Evolutionary conservation across 2,888 invertebrate species (phyloP), one percentile per base, ranked within the genome.

Genomic region (Morinoia aosen): DNA sequence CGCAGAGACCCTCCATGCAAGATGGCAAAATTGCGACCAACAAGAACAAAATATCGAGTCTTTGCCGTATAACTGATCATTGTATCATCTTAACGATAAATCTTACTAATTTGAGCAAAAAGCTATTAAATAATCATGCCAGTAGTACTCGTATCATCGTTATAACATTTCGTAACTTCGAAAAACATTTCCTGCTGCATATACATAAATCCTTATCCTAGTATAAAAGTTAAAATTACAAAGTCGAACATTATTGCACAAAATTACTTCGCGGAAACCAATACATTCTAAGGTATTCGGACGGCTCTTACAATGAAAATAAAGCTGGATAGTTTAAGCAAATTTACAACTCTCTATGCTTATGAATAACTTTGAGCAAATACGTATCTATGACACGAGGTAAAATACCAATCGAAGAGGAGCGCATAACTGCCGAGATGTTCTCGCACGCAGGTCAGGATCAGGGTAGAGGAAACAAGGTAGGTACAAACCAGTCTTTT

Each of bases 41-140:
- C 76, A 76, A 76, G 25, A 76, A 33, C 2, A 76, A 76, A 76
- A 19, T 2, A 76, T 0, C 19, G 61, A 48, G 48, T 61, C 2
- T 10, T 25, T 33, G 76, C 33, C 76, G 10, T 76, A 33, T 25
- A 33, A 76, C 0, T 33, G 16, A 10, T 19, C 76, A 19, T 33
- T 25, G 33, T 25, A 76, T 76, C 25, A 61, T 19, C 33, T 76
- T 76, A 76, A 25, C 76, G 33, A 76, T 76, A 25, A 76, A 76
- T 76, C 33, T 76, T 76, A 76, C 76, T 76, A 76, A 76, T 76
- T 76, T 76, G 19, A 76, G 76, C 76, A 76, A 76, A 76, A 76
- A 16, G 10, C 33, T 76, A 76, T 76, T 16, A 76, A 76, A 76
- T 76, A 76, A 76, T 76, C 25, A 76, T 76, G 76, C 76, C 76